Base-by-base conservation (phyloP, 2,113 vertebrate genomes). In the Ramphastos sulfuratus region DNA sequence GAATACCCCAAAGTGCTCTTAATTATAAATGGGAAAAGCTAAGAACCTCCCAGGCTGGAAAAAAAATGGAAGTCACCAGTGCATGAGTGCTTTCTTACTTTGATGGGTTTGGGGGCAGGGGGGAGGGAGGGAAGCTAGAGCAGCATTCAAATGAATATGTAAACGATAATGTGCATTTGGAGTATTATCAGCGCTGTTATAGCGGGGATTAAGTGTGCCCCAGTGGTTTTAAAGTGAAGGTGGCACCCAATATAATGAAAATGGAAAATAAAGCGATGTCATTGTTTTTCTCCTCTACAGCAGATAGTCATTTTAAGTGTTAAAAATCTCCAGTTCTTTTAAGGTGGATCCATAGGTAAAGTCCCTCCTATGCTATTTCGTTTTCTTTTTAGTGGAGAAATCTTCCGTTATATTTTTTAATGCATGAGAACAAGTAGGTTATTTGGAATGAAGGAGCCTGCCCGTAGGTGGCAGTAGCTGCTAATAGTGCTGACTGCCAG, bases 391-490 rank as follows among this genome's bases (percentile, higher is more conserved):
- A 52, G 42, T 35, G 35, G 64, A 44, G 31, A 69, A 65, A 58
- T 64, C 37, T 91, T 37, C 21, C 17, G 1, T 71, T 48, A 0
- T 14, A 13, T 75, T 87, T 54, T 13, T 50, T 79, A 27, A 52
- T 1, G 1, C 52, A 17, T 2, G 5, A 65, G 15, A 78, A 6
- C 39, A 61, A 30, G 20, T 58, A 2, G 33, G 6, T 80, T 42
- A 28, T 23, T 70, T 30, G 28, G 21, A 17, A 58, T 0, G 25
- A 76, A 63, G 17, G 55, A 72, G 91, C 7, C 31, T 85, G 33
- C 93, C 96, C 77, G 1, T 97, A 97, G 96, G 83, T 97, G 96
- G 96, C 96, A 95, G 78, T 35, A 95, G 15, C 69, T 94, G 84
- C 94, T 78, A 81, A 64, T 27, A 46, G 37, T 61, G 92, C 56